Evolutionary conservation across 2,113 vertebrate species (phyloP), one percentile per base, ranked within the genome.

Genomic region (Panthera tigris): DNA sequence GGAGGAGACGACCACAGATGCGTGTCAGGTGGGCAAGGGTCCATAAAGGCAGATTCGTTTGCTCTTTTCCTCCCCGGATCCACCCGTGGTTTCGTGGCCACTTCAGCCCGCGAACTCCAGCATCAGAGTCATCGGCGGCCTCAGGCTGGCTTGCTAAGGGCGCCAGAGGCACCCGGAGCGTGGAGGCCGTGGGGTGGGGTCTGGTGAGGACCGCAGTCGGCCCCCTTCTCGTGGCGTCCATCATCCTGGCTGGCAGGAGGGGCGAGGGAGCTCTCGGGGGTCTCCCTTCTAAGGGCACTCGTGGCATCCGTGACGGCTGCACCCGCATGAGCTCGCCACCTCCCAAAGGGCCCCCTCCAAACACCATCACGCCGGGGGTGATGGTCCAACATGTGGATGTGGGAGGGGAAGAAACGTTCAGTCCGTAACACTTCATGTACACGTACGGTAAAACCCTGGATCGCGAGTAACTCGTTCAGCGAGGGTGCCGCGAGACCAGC

Each of bases 41-140:
- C 50, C 33, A 15, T 11, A n/a, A 41, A 23, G 39, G 27, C 11
- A 15, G 55, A 45, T 21, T 25, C 14, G 1, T 7, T 0, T 1
- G 63, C 15, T 1, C 29, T 79, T 41, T 33, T 4, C 0, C n/a
- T 23, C 55, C 45, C 74, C 2, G 66, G 33, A 41, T 25, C 15
- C 27, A 29, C 13, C 57, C 7, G 0, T 1, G 71, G 63, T 63
- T 80, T 61, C 3, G 0, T 1, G 9, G 8, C 21, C n/a, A 3
- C 36, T 5, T 3, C 55, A 31, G n/a, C 4, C 12, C 7, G 1
- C 0, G 1, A 90, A n/a, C 27, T 25, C 61, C n/a, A 36, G n/a
- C 0, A 0, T 3, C 4, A 1, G n/a, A 25, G n/a, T 4, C 41
- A 15, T 7, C 0, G 1, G 80, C 3, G 16, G 52, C 18, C 1